A percentile compares a stretch with the other conserved stretches of the same genome.
These are phyloP conservation scores for Leptinotarsa undecemlineata DNA, from an alignment of 1,140 invertebrate species.

Conservation along the genomic window DNA sequence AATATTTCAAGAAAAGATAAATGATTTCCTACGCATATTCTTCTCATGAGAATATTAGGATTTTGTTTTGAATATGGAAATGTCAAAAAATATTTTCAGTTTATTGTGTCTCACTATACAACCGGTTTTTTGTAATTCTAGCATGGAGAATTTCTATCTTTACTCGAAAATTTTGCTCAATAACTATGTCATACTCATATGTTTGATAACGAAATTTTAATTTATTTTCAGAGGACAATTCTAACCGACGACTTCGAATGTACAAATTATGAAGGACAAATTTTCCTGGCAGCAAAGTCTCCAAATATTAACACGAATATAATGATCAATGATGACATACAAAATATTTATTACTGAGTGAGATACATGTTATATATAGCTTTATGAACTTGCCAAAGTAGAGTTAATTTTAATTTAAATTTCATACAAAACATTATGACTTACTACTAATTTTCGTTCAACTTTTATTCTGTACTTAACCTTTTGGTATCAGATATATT, in stretches of 20 bases:
- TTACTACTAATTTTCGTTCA: too few relatives aligned
- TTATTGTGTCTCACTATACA: too few relatives aligned
- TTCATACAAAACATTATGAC: neutral
- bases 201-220: neutral
- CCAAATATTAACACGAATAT: neutral
- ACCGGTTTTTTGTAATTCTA: too few relatives aligned
- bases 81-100: too few relatives aligned
- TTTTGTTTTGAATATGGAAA: neutral
- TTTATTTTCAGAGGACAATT: constrained; percentile 22
- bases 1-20: too few relatives aligned
- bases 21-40: too few relatives aligned
- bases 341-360: constrained; percentile 18
- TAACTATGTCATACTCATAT: too few relatives aligned
- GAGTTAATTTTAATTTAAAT: neutral
- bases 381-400: neutral
- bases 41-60: too few relatives aligned
- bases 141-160: too few relatives aligned
- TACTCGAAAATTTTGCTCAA: too few relatives aligned
- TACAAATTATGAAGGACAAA: constrained; percentile 21
- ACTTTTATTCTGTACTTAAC: neutral
- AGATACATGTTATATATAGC: neutral
- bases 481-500: neutral
- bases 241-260: constrained; percentile 25
- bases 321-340: neutral
- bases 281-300: constrained; percentile 8